These are phyloP conservation scores for Syngnathus floridae DNA, from an alignment of 2,113 vertebrate species.

Conservation along the genomic window DNA sequence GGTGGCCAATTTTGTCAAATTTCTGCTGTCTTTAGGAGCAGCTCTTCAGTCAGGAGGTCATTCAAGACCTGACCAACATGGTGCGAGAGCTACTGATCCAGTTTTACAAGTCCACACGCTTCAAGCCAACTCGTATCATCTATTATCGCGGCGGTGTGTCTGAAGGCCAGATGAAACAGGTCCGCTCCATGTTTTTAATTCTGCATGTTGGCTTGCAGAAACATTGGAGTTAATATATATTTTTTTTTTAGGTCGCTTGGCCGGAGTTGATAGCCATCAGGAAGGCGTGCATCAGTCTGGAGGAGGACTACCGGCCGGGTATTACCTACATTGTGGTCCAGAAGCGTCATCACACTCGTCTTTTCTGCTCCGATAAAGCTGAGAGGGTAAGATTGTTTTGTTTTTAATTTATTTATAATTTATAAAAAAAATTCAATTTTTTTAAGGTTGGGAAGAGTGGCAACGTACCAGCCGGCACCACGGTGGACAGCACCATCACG, in stretches of 20 bases:
- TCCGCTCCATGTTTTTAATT: constrained; percentile 24
- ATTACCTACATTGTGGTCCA: constrained; percentile 99
- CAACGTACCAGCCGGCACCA: constrained; percentile 97
- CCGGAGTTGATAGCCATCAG: constrained; percentile 97
- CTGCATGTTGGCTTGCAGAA: no score
- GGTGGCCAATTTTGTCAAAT: background rate
- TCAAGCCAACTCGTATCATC: constrained; percentile 97
- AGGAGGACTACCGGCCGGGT: constrained; percentile 95
- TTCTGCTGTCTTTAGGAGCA: constrained; percentile 69
- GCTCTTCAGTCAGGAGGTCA: constrained; percentile 94
- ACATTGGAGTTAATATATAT: background rate
- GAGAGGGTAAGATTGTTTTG: constrained; percentile 79
- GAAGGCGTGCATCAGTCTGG: constrained; percentile 97
- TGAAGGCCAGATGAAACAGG: constrained; percentile 98
- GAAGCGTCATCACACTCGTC: constrained; percentile 95
- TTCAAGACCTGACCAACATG: constrained; percentile 97
- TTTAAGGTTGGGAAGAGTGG: constrained; percentile 95
- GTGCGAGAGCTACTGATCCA: constrained; percentile 94
- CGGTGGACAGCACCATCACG: constrained; percentile 97
- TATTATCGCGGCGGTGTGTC: constrained; percentile 97
- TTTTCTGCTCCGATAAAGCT: constrained; percentile 97
- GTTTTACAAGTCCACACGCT: constrained; percentile 98
- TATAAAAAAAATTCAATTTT: background rate
- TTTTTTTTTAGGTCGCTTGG: constrained; percentile 84
- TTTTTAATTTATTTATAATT: background rate